Conservation (phyloP, 2,888 invertebrate species). For the Lasioglossum vierecki region DNA sequence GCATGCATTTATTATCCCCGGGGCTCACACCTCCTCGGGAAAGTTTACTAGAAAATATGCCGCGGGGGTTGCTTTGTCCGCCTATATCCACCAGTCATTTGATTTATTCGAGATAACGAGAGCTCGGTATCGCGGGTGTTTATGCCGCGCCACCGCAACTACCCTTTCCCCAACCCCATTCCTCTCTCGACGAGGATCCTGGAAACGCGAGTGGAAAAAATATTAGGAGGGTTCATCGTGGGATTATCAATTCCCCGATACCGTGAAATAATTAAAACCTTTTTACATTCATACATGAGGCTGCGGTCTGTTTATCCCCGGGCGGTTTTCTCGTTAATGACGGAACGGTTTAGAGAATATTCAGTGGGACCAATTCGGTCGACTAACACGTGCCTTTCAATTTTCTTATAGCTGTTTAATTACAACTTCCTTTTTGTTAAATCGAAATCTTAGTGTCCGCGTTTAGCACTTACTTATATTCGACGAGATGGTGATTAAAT, state of each 20-base stretch:
- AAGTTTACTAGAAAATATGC: constrained; percentile 73
- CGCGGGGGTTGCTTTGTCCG: constrained; percentile 59
- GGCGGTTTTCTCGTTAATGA: not conserved
- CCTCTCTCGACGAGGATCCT: constrained; percentile 30
- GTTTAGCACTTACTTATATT: not conserved
- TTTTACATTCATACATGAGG: not conserved
- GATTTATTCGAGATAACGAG: constrained; percentile 77
- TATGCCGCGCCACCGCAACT: constrained; percentile 31
- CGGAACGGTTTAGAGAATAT: not conserved
- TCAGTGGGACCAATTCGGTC: not conserved
- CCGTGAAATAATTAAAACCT: constrained; percentile 44
- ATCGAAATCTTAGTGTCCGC: not conserved
- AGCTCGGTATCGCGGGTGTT: constrained; percentile 54
- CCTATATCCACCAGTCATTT: constrained; percentile 71
- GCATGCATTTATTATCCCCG: constrained; percentile 68
- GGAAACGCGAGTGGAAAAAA: constrained; percentile 38
- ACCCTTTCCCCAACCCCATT: constrained; percentile 42
- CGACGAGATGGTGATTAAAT: too few relatives aligned
- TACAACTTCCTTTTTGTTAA: not conserved
- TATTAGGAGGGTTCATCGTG: constrained; percentile 50
- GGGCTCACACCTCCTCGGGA: constrained; percentile 60
- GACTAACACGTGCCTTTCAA: not conserved
- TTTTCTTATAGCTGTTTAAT: not conserved
- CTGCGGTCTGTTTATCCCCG: constrained; percentile 15
- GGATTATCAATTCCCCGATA: constrained; percentile 54